Base-by-base conservation (phyloP, 1,140 invertebrate genomes). In the Drosophila takahashii region DNA sequence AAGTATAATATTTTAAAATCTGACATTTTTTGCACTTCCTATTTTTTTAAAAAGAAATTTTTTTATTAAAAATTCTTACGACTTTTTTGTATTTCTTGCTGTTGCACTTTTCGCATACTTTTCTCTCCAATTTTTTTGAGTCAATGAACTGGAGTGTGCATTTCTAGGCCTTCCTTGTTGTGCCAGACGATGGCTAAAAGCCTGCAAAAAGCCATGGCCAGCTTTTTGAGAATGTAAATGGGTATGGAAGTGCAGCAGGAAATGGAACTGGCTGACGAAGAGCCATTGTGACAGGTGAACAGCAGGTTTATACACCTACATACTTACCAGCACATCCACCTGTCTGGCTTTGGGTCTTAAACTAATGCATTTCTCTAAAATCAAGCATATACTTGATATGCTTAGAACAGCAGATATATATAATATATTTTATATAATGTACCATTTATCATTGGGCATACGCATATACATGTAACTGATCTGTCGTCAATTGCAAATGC, bases 101-200 rank as follows among this genome's bases (percentile, higher is more conserved):
- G 2, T 16, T 16, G 9, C n/a, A 16, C 11, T 32, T 4, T 16
- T 58, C 10, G n/a, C 13, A 15, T 4, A 10, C 11, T 8, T 60
- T 57, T 27, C 6, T 16, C 0, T 32, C 4, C 45, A 52, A 0
- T 3, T 18, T 32, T 61, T 32, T 50, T 48, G 42, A 56, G 74
- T 77, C 74, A 77, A 69, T 48, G 74, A 77, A 81, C 65, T 79
- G 64, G 15, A 45, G 59, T 27, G 71, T 62, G 80, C 81, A 87
- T 72, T 86, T 87, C 42, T 76, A 79, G 75, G 58, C 61, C 39
- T 85, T 85, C 83, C 65, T 52, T 45, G 59, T 70, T 65, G 26
- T 34, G 69, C 69, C 58, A 78, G 54, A 71, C 67, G 67, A 26
- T 50, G 80, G 54, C 60, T 87, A 85, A 85, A 85, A 87, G 81